These are phyloP conservation scores for Cliona cf. orientalis DNA, from an alignment of 37 sponge, comb jelly and placozoan genomes.

Conservation along the genomic window DNA sequence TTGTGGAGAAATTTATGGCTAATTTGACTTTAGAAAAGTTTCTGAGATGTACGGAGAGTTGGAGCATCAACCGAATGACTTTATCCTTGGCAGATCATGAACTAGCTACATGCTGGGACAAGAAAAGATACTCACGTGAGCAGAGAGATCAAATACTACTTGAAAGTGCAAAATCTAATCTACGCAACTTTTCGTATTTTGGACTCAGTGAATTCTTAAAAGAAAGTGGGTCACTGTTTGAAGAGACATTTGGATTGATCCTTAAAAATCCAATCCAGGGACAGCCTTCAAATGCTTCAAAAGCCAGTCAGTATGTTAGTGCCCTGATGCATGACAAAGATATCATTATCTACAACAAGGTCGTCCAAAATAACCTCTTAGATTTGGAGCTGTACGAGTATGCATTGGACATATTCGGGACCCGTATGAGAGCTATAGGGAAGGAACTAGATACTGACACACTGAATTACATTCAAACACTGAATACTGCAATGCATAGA, in stretches of 20 bases:
- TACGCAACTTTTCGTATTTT: slow-evolving; percentile 48
- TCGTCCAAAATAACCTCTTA: slow-evolving; percentile 32
- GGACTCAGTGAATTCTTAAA: slow-evolving; percentile 48
- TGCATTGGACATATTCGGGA: slow-evolving; percentile 49
- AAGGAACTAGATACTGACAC: neutral
- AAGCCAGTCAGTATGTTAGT: neutral
- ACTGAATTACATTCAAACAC: neutral
- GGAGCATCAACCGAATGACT: slow-evolving; percentile 66
- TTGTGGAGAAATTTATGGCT: no score
- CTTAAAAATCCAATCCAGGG: slow-evolving; percentile 63
- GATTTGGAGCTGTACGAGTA: slow-evolving; percentile 68
- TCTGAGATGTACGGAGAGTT: slow-evolving; percentile 51
- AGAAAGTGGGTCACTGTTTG: slow-evolving; percentile 54
- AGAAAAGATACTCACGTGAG: neutral
- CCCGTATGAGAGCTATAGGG: neutral
- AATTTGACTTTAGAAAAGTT: slow-evolving; percentile 61
- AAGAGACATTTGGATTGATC: slow-evolving; percentile 60
- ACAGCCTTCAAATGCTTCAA: neutral
- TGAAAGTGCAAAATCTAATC: slow-evolving; percentile 64
- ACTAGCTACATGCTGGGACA: slow-evolving; percentile 42
- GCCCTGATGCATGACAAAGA: neutral
- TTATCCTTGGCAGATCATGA: slow-evolving; percentile 69
- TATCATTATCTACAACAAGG: slow-evolving; percentile 17
- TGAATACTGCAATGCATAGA: no score
- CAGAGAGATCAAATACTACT: slow-evolving; percentile 23